Evolutionary conservation across 2,888 invertebrate species (phyloP), one percentile per base, ranked within the genome.

Genomic region (Agrotis clavis): DNA sequence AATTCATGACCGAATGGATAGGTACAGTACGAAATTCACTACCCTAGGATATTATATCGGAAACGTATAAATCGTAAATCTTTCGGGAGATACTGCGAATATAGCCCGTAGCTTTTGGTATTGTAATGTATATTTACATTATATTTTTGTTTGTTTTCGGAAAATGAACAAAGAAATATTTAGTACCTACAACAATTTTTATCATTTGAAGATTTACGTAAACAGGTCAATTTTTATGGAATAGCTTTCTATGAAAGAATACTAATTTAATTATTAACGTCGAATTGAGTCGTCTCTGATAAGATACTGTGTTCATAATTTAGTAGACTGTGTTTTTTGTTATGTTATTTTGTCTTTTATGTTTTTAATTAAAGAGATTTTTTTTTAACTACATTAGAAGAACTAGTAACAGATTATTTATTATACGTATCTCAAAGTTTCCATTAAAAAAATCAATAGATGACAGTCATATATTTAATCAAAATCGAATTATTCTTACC

Each of bases 401-500:
- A 45, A 13, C 16, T 54, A 14, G 3, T n/a, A 5, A 57, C 1
- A 9, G 21, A 21, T 21, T 35, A 13, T 18, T 1, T 13, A 21
- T 16, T n/a, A 16, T n/a, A 21, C 7, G 6, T 14, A 41, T 6
- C 5, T 41, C 21, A 14, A 41, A 6, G 6, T 19, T 41, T 0
- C 14, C 4, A 14, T 11, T 1, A 41, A 41, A 41, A 11, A 41
- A 35, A 35, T 7, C 35, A 35, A 35, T 35, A 35, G 35, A 35
- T 35, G 7, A 35, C 6, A 35, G 7, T 30, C 35, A 35, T 25
- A 30, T 35, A 35, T 35, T 35, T 35, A 35, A 35, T 7, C 35
- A 6, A 41, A 41, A 41, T 11, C 41, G 11, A 41, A 41, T 41
- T 41, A 35, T 51, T 47, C 25, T 91, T 95, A 98, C 98, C 97